A percentile compares a stretch with the other conserved stretches of the same genome.
Conservation (phyloP, 1,140 invertebrate genomes). For the Eumeta japonica region DNA sequence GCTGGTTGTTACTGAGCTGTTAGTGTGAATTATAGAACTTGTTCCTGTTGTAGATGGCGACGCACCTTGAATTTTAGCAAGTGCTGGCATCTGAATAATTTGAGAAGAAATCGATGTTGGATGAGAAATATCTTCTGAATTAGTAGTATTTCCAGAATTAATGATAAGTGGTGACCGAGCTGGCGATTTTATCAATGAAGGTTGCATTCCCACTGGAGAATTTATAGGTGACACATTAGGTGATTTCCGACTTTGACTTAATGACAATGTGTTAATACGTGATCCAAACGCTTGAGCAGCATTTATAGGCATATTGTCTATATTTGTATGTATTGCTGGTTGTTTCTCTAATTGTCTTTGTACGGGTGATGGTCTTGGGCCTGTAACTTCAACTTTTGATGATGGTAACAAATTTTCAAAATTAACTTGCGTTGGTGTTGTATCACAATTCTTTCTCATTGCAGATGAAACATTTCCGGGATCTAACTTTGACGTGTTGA, state of each 20-base stretch:
- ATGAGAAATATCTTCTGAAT: constrained; percentile 23
- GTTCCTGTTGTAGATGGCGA: no score
- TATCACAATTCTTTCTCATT: constrained; percentile 45
- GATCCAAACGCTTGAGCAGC: constrained; percentile 39
- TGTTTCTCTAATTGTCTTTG: constrained; percentile 42
- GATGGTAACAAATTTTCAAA: constrained; percentile 54
- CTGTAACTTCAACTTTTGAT: constrained; percentile 50
- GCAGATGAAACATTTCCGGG: constrained; percentile 27
- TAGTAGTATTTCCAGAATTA: constrained; percentile 31
- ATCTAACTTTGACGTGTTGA: constrained; percentile 51
- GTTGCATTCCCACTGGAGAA: constrained; percentile 38
- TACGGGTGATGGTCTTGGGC: constrained; percentile 37
- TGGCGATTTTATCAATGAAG: constrained; percentile 40
- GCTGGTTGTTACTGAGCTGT: constrained; percentile 44
- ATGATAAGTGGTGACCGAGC: constrained; percentile 36
- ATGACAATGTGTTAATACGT: constrained; percentile 37
- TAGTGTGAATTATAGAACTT: constrained; percentile 34
- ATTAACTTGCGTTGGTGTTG: constrained; percentile 53
- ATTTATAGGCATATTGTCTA: constrained; percentile 37
- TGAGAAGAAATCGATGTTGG: constrained; percentile 34
- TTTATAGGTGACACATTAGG: constrained; percentile 44
- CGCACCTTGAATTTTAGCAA: constrained; percentile 50
- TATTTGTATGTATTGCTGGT: constrained; percentile 17
- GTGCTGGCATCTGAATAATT: constrained; percentile 54
- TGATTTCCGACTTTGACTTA: constrained; percentile 40